Percentiles rank a stretch among this genome's conserved stretches.
Evolutionary conservation across 2,888 invertebrate species (phyloP).

Genomic region (Drosophila niveifrons): DNA sequence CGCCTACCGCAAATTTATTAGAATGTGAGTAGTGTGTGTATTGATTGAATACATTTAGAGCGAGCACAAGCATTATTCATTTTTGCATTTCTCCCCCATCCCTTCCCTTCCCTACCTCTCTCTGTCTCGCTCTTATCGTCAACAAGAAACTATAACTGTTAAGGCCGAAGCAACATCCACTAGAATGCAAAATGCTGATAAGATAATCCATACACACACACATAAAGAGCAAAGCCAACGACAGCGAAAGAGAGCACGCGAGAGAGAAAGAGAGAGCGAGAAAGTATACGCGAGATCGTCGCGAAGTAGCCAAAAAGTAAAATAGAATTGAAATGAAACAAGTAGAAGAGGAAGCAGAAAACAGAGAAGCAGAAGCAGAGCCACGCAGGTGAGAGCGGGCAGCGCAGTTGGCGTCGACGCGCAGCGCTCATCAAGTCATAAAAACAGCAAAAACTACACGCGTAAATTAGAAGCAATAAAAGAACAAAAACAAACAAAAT

Average conservation of each 20-base stretch:
- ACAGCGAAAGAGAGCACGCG: not conserved
- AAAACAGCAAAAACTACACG: slow-evolving; percentile 63
- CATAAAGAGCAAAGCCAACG: slow-evolving; percentile 19
- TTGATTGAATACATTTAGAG: slow-evolving; percentile 11
- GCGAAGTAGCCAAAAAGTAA: slow-evolving; percentile 23
- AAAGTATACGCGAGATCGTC: slow-evolving; percentile 17
- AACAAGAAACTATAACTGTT: slow-evolving; percentile 48
- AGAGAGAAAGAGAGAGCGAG: slow-evolving; percentile 3
- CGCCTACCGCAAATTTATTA: slow-evolving; percentile 2
- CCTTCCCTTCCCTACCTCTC: not conserved
- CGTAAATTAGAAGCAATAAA: slow-evolving; percentile 68
- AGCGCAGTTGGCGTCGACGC: slow-evolving; percentile 36
- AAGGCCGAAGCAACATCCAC: slow-evolving; percentile 32
- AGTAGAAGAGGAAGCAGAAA: not conserved
- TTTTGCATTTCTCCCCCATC: not conserved
- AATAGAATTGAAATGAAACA: slow-evolving; percentile 3
- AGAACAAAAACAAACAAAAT: slow-evolving; percentile 18
- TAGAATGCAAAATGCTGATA: slow-evolving; percentile 57
- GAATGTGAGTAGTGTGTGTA: slow-evolving; percentile 4
- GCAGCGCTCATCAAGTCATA: slow-evolving; percentile 51
- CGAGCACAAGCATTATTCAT: not conserved
- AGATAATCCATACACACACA: slow-evolving; percentile 51
- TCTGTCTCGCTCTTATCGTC: slow-evolving; percentile 2
- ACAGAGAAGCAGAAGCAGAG: slow-evolving; percentile 15
- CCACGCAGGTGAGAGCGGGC: slow-evolving; percentile 48